Evolutionary conservation across 1,140 invertebrate genomes (phyloP), one percentile per base, ranked within the genome.

Genomic region (Drosophila rhopaloa): DNA sequence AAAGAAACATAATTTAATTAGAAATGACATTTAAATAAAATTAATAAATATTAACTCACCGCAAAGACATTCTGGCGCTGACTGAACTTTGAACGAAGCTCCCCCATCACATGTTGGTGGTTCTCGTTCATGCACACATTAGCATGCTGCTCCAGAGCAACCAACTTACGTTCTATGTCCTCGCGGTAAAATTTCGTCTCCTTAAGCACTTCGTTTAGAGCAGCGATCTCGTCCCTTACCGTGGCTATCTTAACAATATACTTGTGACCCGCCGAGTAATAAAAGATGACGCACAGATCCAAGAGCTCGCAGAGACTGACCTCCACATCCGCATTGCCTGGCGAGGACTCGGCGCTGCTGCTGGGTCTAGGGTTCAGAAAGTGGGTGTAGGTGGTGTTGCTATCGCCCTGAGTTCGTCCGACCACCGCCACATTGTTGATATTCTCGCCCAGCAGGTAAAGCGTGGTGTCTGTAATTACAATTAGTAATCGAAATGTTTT

Each of bases 31-130:
- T 4, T 24, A 38, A 37, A 29, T 0, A 38, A 16, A 40, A 5
- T 24, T 38, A n/a, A 16, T 13, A 54, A 44, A 1, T 24, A 16
- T 27, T 55, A 11, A 74, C 75, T 76, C 46, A 92, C 91, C 19
- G 91, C 90, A 76, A 92, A 92, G 1, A 92, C 91, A 77, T 92
- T 92, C 38, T 92, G 84, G 5, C 92, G 75, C 55, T 92, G 86
- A 59, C 86, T 80, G 29, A 92, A 92, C 58, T 91, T 90, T 9
- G 79, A 50, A 9, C 84, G 76, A 8, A 92, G 47, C 9, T 92
- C 92, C 0, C 79, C 63, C 63, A 92, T 79, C 4, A 92, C 68
- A 62, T 91, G 78, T 46, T 76, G 76, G 61, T 92, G 88, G 32
- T 76, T 86, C 7, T 92, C 88, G 53, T 91, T 81, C 88, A 92